Conservation (phyloP, 2,113 vertebrate species). For the Chelonoidis abingdonii region DNA sequence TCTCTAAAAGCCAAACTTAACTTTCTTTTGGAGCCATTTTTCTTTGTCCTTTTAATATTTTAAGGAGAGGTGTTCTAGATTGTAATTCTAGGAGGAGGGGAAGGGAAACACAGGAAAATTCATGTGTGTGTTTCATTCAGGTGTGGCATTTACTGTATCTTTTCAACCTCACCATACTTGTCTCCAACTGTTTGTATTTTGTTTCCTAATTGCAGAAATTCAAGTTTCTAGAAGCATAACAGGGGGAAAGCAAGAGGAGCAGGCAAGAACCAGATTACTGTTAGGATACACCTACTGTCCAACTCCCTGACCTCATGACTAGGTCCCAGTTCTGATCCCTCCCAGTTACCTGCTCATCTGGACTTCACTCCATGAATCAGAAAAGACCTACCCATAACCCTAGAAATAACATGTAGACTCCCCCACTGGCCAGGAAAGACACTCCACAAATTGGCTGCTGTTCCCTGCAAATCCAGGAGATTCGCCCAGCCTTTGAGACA, state of each 20-base stretch:
- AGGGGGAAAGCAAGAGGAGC: not conserved
- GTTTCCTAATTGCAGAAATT: not conserved
- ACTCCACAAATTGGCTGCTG: not conserved
- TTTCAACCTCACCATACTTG: conserved; percentile 22
- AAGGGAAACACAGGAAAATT: not conserved
- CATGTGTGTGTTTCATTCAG: conserved; percentile 14
- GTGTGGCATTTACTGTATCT: conserved; percentile 11
- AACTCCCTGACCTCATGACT: not conserved
- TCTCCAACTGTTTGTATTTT: not conserved
- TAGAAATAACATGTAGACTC: not conserved
- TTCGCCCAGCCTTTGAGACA: not conserved
- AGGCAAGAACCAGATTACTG: not conserved
- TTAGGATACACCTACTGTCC: not conserved
- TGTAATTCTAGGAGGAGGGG: not conserved
- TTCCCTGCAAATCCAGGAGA: not conserved
- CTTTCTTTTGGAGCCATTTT: conserved; percentile 57
- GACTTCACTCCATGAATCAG: not conserved
- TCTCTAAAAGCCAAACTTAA: conserved; percentile 50
- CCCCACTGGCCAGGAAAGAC: not conserved
- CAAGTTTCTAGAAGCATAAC: not conserved
- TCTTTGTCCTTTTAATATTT: conserved; percentile 49
- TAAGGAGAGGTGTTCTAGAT: conserved; percentile 32
- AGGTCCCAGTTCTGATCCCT: not conserved
- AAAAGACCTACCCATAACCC: not conserved
- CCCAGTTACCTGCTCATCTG: not conserved